Percentiles rank a stretch among this genome's conserved stretches.
Evolutionary conservation across 2,797 vertebrate genomes (phyloP).

Genomic region (Vespertilio murinus): DNA sequence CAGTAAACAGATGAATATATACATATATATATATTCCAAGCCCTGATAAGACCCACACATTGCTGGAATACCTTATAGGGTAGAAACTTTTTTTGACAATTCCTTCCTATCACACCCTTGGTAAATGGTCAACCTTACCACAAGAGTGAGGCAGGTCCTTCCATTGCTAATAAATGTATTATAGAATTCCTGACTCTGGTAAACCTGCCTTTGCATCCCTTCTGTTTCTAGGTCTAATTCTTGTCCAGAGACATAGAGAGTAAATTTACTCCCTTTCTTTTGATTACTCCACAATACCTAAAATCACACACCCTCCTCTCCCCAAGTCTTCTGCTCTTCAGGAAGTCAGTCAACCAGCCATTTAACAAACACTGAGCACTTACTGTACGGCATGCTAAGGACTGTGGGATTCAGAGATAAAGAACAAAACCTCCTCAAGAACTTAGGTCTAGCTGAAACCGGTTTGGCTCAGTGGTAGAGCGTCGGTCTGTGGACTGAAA

Average conservation of each 20-base stretch:
- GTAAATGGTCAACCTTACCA: background rate
- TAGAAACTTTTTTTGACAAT: background rate
- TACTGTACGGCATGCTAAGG: background rate
- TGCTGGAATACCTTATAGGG: background rate
- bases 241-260: background rate
- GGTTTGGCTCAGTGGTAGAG: too few species aligned
- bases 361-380: conserved; percentile 2
- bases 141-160: background rate
- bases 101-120: background rate
- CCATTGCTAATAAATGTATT: background rate
- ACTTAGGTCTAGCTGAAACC: conserved; percentile 16
- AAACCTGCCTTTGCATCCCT: background rate
- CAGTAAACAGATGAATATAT: background rate
- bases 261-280: background rate
- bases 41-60: background rate
- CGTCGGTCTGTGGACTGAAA: too few species aligned
- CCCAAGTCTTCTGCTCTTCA: background rate
- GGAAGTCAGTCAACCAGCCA: conserved; percentile 10
- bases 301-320: conserved; percentile 1
- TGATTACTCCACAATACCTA: background rate
- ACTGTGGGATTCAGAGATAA: conserved; percentile 12
- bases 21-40: background rate
- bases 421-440: conserved; percentile 29
- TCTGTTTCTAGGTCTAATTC: background rate
- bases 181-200: background rate